Base-by-base conservation (phyloP, 2,113 vertebrate genomes). In the Tetraodon nigroviridis region DNA sequence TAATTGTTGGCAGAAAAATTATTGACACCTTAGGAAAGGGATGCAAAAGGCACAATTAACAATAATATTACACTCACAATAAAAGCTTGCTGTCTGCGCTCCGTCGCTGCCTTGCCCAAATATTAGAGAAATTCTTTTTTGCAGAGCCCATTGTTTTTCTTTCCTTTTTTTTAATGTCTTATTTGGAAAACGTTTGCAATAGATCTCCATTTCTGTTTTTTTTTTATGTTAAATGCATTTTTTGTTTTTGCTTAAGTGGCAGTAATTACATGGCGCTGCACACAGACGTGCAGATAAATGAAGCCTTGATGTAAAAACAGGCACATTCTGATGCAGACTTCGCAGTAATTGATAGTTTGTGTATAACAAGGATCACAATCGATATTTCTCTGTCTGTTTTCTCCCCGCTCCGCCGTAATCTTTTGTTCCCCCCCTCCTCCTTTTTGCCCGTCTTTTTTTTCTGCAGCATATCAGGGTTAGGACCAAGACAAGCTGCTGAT, bases 401-500 rank as follows among this genome's bases (percentile, higher is more conserved):
- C 44, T 46, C 15, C 6, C 44, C 44, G 17, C 17, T 45, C 44
- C n/a, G 44, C 44, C 44, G 6, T 46, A n/a, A 46, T 46, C 44
- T 17, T 46, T 46, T 46, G 44, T 46, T 46, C 17, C 47, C 76
- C 72, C 75, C 76, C 76, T 73, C 76, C 76, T 37, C 10, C 11
- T 37, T 37, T 37, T 37, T 37, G 10, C 32, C 32, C 32, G 8
- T 12, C 32, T 11, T 84, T 49, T 49, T 76, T 73, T 79, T 71
- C 80, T 88, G 75, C 76, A 85, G 81, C 75, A 71, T 87, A 88
- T 86, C 89, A 86, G 85, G 84, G 85, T 86, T 89, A 85, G 86
- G 83, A 88, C 81, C 84, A 86, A 87, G 87, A 90, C 82, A 88
- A 84, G 81, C 86, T 86, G 84, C 79, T 86, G 87, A 88, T 82